Conservation (phyloP, 2,797 vertebrate genomes). For the Rhinatrema bivittatum region DNA sequence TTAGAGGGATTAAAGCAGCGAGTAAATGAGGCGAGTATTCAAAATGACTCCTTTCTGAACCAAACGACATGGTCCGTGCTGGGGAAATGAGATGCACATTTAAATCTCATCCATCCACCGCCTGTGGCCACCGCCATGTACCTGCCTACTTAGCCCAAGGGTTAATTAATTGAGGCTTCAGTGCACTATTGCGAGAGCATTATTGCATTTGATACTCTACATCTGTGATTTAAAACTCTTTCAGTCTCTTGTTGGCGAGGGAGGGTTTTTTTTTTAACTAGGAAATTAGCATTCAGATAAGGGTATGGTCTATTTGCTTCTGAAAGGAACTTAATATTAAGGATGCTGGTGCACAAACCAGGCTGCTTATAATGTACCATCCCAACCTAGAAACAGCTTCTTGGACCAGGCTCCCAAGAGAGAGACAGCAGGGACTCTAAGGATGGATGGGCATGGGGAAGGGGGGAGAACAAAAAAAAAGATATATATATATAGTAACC, state of each 20-base stretch:
- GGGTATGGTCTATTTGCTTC: slow-evolving; percentile 72
- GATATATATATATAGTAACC: too few species aligned
- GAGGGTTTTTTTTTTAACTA: slow-evolving; percentile 93
- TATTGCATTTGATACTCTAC: slow-evolving; percentile 85
- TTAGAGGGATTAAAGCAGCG: slow-evolving; percentile 81
- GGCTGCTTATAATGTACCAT: slow-evolving; percentile 61
- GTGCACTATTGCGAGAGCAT: slow-evolving; percentile 76
- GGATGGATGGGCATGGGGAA: too few species aligned
- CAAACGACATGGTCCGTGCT: slow-evolving; percentile 79
- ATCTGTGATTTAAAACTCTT: slow-evolving; percentile 91
- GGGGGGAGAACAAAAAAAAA: too few species aligned
- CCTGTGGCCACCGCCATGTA: slow-evolving; percentile 80
- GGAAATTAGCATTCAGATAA: slow-evolving; percentile 98
- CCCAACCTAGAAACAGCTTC: slow-evolving; percentile 57
- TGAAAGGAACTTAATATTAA: slow-evolving; percentile 80
- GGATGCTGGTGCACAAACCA: slow-evolving; percentile 70
- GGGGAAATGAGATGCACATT: slow-evolving; percentile 98
- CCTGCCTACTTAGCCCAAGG: slow-evolving; percentile 79
- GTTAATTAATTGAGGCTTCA: slow-evolving; percentile 92
- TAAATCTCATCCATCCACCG: slow-evolving; percentile 82
- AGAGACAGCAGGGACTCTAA: slow-evolving; percentile 8
- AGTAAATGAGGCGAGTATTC: slow-evolving; percentile 84
- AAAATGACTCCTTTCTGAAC: slow-evolving; percentile 84
- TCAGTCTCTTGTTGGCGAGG: slow-evolving; percentile 69
- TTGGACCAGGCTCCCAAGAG: slow-evolving; percentile 47